A percentile compares a stretch with the other conserved stretches of the same genome.
Evolutionary conservation across 2,888 invertebrate genomes (phyloP).

Genomic region (Cylindroiulus punctatus): DNA sequence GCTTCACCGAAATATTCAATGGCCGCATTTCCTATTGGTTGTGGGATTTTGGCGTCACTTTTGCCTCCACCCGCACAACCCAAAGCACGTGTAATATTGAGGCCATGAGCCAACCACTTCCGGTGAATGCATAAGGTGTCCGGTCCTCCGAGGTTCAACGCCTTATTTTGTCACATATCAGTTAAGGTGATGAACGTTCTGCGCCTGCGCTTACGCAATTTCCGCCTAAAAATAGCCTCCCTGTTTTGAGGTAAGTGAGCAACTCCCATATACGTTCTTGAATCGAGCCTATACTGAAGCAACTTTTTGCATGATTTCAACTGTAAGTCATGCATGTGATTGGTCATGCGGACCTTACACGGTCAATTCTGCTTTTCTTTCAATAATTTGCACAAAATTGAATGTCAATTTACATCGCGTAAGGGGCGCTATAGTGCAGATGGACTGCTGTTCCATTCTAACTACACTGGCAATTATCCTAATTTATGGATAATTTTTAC

Average conservation of each 20-base stretch:
- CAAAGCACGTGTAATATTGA: not conserved
- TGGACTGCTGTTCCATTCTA: too few relatives aligned
- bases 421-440: too few relatives aligned
- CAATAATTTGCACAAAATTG: too few relatives aligned
- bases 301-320: not conserved
- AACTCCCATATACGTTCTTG: not conserved
- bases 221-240: not conserved
- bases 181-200: conserved; percentile 39
- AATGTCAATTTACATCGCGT: too few relatives aligned
- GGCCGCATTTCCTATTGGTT: conserved; percentile 19
- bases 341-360: too few relatives aligned
- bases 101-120: not conserved
- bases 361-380: too few relatives aligned
- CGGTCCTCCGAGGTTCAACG: conserved; percentile 2
- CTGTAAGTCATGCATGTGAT: too few relatives aligned
- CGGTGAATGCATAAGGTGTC: not conserved
- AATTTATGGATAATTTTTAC: too few relatives aligned
- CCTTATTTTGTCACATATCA: conserved; percentile 24
- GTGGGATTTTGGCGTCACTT: not conserved
- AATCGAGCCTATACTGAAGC: not conserved
- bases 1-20: conserved; percentile 16
- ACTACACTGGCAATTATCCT: too few relatives aligned
- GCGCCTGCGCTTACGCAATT: conserved; percentile 19
- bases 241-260: conserved; percentile 29
- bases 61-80: not conserved